Evolutionary conservation across 2,113 vertebrate genomes (phyloP).

Genomic region (Hippoglossus stenolepis): DNA sequence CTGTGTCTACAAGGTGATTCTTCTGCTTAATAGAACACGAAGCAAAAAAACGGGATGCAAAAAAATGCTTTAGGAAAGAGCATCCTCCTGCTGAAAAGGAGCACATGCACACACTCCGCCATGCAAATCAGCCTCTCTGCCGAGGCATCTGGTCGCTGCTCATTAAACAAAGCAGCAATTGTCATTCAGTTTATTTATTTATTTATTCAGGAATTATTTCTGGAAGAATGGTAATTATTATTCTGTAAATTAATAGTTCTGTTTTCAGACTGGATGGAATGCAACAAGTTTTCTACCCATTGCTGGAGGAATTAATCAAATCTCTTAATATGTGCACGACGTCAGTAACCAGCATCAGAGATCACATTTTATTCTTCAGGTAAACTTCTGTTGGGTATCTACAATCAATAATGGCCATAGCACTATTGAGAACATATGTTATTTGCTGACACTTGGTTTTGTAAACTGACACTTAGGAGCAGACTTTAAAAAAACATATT

Average conservation of each 20-base stretch:
- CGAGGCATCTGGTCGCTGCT: constrained; percentile 38
- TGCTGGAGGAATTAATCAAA: neutral
- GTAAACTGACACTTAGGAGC: constrained; percentile 34
- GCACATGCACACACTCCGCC: neutral
- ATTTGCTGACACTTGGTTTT: constrained; percentile 53
- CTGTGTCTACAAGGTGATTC: neutral
- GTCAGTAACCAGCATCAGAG: neutral
- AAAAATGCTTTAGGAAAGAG: constrained; percentile 6
- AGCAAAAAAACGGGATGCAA: neutral
- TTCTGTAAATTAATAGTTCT: constrained; percentile 16
- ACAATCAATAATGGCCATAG: constrained; percentile 44
- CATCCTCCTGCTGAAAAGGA: neutral
- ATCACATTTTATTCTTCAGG: constrained; percentile 25
- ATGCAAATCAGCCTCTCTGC: constrained; percentile 5
- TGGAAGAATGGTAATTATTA: constrained; percentile 32
- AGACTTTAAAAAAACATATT: constrained; percentile 64
- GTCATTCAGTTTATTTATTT: constrained; percentile 18
- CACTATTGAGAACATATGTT: constrained; percentile 41
- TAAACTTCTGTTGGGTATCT: constrained; percentile 7
- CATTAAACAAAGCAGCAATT: constrained; percentile 35
- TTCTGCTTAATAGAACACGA: neutral
- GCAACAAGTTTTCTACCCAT: constrained; percentile 7
- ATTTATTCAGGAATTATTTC: constrained; percentile 41
- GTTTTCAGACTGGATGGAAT: constrained; percentile 1
- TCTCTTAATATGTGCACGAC: neutral